Conservation (phyloP, 2,113 vertebrate genomes). For the Lipotes vexillifer region DNA sequence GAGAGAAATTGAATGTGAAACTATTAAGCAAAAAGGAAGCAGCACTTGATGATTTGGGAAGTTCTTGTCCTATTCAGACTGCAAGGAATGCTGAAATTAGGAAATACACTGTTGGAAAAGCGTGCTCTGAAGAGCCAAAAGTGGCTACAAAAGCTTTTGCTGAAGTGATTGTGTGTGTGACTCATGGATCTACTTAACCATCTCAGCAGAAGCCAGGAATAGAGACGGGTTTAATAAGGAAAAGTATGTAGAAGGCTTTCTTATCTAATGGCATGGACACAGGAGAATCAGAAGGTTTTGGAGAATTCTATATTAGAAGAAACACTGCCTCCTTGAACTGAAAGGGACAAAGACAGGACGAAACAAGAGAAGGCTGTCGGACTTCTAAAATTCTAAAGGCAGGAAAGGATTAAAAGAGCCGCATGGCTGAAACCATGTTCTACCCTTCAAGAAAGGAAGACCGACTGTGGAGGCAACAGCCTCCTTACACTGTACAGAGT, state of each 20-base stretch:
- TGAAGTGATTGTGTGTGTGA: background rate
- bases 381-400: background rate
- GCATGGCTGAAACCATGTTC: background rate
- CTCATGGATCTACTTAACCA: background rate
- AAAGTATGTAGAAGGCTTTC: background rate
- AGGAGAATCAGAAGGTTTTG: background rate
- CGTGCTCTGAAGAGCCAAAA: background rate
- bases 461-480: background rate
- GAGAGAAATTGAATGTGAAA: background rate
- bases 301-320: background rate
- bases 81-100: background rate
- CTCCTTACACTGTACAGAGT: background rate
- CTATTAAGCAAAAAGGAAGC: background rate
- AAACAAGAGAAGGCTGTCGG: background rate
- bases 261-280: background rate
- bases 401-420: background rate
- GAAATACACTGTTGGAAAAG: background rate
- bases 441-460: too few species aligned
- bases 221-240: background rate
- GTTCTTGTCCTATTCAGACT: background rate
- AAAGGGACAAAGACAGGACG: background rate
- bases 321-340: background rate
- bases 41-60: background rate
- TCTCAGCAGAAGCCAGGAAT: background rate
- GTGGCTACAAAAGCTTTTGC: background rate